phyloP scores from a whole-genome alignment of 2,888 invertebrate species.

The Litoditis marina region DNA sequence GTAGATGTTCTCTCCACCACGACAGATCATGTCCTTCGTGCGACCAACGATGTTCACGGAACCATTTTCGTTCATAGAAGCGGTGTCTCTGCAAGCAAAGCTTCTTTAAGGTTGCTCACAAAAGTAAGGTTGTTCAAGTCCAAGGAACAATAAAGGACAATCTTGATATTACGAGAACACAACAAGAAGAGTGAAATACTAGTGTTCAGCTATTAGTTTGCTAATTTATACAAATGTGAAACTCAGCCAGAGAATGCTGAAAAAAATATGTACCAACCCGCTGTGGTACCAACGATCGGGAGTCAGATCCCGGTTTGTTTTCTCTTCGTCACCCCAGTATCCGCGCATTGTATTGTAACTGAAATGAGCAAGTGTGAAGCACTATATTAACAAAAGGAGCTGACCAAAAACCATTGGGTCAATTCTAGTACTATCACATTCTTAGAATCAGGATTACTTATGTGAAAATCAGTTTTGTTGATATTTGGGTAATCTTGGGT shows the following conservation, averaged over 20 bases:
- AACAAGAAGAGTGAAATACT: too few species aligned
- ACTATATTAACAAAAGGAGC: too few species aligned
- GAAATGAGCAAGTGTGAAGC: background rate
- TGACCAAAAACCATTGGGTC: too few species aligned
- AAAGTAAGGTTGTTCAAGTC: too few species aligned
- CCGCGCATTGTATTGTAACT: constrained; percentile 76
- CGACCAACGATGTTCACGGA: constrained; percentile 64
- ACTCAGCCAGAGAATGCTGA: too few species aligned
- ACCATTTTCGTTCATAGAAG: constrained; percentile 64
- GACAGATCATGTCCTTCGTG: constrained; percentile 65
- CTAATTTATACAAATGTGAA: too few species aligned
- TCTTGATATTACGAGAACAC: too few species aligned
- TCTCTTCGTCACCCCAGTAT: constrained; percentile 78
- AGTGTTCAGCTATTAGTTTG: too few species aligned
- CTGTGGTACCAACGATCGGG: constrained; percentile 76
- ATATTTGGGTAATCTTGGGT: background rate
- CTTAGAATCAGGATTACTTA: too few species aligned
- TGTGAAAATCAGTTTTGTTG: background rate
- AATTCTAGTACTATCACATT: too few species aligned
- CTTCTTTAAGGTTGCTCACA: too few species aligned
- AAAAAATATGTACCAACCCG: constrained; percentile 67
- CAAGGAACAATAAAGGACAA: too few species aligned
- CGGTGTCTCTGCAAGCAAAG: constrained; percentile 60
- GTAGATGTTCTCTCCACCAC: constrained; percentile 67
- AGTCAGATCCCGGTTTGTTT: constrained; percentile 71